A percentile compares a stretch with the other conserved stretches of the same genome.
These are phyloP conservation scores for Pelodiscus sinensis DNA, from an alignment of 2,113 vertebrate species.

Conservation along the genomic window DNA sequence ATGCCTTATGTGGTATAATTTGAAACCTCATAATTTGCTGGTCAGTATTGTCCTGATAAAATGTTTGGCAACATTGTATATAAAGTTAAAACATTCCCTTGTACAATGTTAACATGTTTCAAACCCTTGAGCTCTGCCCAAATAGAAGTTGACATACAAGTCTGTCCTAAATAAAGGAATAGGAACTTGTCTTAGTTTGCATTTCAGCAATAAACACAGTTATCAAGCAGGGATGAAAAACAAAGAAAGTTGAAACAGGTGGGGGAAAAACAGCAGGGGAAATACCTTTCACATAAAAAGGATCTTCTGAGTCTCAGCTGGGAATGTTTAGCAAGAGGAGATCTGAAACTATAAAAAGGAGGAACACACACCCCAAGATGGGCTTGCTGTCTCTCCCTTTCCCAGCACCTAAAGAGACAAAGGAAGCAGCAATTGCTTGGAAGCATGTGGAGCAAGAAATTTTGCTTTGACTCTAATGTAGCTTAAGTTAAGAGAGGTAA, in stretches of 20 bases:
- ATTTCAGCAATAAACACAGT: not conserved
- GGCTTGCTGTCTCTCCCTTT: not conserved
- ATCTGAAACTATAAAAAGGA: not conserved
- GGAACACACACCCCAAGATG: not conserved
- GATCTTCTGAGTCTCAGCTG: not conserved
- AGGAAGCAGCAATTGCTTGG: not conserved
- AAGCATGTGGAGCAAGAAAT: not conserved
- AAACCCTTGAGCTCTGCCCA: not conserved
- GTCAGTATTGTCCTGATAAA: not conserved
- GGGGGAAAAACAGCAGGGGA: not conserved
- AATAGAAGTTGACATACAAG: not conserved
- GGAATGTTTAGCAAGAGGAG: not conserved
- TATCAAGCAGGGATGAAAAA: not conserved
- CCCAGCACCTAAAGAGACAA: not conserved
- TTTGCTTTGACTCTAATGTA: not conserved
- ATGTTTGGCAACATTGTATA: not conserved
- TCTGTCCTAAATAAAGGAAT: not conserved
- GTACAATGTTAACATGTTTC: not conserved
- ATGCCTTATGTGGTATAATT: no score
- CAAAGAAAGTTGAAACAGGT: not conserved
- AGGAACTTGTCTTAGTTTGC: not conserved
- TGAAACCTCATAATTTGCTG: no score
- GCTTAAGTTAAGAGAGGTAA: not conserved
- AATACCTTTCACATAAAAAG: not conserved
- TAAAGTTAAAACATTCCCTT: not conserved